Conservation (phyloP, 2,888 invertebrate genomes). For the Drosophila kokeensis region DNA sequence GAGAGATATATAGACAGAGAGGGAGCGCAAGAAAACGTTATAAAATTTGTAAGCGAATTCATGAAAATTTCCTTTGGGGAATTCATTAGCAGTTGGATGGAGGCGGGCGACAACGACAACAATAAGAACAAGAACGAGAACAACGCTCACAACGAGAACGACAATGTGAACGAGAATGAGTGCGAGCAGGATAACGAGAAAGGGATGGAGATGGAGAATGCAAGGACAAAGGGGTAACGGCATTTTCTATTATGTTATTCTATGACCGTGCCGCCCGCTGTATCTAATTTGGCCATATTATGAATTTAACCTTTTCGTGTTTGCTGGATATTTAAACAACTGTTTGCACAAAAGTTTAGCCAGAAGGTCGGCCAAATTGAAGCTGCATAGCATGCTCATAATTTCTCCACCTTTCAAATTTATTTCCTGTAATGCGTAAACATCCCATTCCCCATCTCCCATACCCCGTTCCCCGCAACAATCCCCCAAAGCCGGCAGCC, state of each 20-base stretch:
- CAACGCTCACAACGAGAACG: slow-evolving; percentile 18
- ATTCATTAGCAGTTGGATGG: slow-evolving; percentile 73
- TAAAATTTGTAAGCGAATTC: slow-evolving; percentile 78
- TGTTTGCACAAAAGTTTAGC: slow-evolving; percentile 81
- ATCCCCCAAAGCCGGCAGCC: slow-evolving; percentile 3
- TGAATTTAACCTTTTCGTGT: slow-evolving; percentile 81
- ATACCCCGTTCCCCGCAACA: slow-evolving; percentile 1
- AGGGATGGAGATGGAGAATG: slow-evolving; percentile 5
- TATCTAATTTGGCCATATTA: slow-evolving; percentile 80
- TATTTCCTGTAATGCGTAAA: slow-evolving; percentile 71
- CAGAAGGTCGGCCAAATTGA: slow-evolving; percentile 67
- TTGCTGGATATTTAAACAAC: slow-evolving; percentile 81
- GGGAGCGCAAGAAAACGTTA: slow-evolving; percentile 67
- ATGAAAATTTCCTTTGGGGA: slow-evolving; percentile 77
- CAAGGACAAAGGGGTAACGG: slow-evolving; percentile 36
- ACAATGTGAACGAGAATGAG: not conserved
- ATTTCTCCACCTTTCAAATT: slow-evolving; percentile 67
- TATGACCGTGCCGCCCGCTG: slow-evolving; percentile 55
- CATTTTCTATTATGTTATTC: slow-evolving; percentile 76
- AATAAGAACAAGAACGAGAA: slow-evolving; percentile 8
- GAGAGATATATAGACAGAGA: too few relatives aligned
- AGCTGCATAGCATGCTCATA: slow-evolving; percentile 64
- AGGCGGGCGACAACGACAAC: slow-evolving; percentile 6
- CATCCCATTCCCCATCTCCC: not conserved
- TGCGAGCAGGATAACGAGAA: not conserved